A percentile compares a stretch with the other conserved stretches of the same genome.
Evolutionary conservation across 2,888 invertebrate genomes (phyloP).

Genomic region (Agrilus mali): DNA sequence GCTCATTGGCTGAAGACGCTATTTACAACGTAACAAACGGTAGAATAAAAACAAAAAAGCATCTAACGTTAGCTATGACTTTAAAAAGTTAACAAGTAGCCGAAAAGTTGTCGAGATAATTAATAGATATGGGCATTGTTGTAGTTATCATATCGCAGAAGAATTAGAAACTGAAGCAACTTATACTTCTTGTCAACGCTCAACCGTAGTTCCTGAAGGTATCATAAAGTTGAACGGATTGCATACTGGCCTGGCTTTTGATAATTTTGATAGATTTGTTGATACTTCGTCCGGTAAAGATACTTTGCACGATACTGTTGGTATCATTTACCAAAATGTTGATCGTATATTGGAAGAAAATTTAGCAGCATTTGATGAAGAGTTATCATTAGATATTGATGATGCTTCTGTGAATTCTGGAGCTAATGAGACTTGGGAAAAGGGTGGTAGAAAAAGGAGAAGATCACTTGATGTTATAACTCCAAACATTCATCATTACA

Average conservation of each 20-base stretch:
- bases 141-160: conserved; percentile 20
- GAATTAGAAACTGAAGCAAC: conserved; percentile 24
- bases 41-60: conserved; percentile 17
- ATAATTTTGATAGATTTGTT: conserved; percentile 9
- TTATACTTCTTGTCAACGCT: conserved; percentile 14
- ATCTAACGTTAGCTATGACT: conserved; percentile 20
- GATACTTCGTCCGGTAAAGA: conserved; percentile 4
- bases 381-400: too few species aligned
- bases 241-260: conserved; percentile 13
- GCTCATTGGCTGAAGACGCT: conserved; percentile 11
- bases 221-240: conserved; percentile 12
- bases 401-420: too few species aligned
- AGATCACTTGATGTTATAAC: too few species aligned
- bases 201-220: conserved; percentile 14
- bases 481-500: too few species aligned
- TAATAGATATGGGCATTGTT: conserved; percentile 23
- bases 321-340: too few species aligned
- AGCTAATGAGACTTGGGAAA: too few species aligned
- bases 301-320: too few species aligned
- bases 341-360: too few species aligned
- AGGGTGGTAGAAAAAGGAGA: too few species aligned
- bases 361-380: too few species aligned
- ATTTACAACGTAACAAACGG: conserved; percentile 16
- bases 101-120: conserved; percentile 19
- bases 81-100: conserved; percentile 22